Percentiles rank a stretch among this genome's conserved stretches.
phyloP scores from a whole-genome alignment of 1,140 invertebrate genomes.

The Drosophila guanche region DNA sequence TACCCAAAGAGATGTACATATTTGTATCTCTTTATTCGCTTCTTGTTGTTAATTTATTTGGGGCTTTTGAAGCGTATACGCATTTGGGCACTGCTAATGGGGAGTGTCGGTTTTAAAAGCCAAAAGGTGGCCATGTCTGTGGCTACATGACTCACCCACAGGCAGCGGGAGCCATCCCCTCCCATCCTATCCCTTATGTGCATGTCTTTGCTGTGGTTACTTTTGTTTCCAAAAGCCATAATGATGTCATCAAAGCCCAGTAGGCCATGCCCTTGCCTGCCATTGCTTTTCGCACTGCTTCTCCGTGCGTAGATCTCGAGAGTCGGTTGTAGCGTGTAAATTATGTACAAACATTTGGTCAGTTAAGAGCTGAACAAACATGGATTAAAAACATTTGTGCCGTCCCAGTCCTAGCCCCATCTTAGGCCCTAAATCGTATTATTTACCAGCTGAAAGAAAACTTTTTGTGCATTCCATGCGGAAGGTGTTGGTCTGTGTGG shows the following conservation, averaged over 20 bases:
- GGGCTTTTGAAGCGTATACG: constrained; percentile 61
- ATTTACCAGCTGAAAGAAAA: constrained; percentile 47
- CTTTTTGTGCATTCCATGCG: constrained; percentile 26
- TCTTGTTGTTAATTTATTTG: constrained; percentile 52
- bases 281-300: constrained; percentile 2
- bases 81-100: constrained; percentile 72
- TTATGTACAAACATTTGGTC: constrained; percentile 70
- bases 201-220: constrained; percentile 58
- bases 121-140: constrained; percentile 56
- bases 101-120: constrained; percentile 80
- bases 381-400: constrained; percentile 61
- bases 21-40: constrained; percentile 23
- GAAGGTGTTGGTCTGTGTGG: constrained; percentile 49
- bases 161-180: constrained; percentile 6
- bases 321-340: constrained; percentile 68
- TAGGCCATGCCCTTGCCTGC: no score
- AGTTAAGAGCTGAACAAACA: constrained; percentile 48
- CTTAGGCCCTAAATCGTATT: constrained; percentile 72
- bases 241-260: constrained; percentile 71
- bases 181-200: neutral
- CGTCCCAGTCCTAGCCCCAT: constrained; percentile 10
- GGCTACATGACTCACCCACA: constrained; percentile 59
- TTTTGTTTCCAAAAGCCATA: constrained; percentile 77
- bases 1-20: constrained; percentile 22
- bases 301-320: constrained; percentile 46